These are phyloP conservation scores for Phrynosoma blainvillii DNA, from an alignment of 2,113 vertebrate species.

Conservation along the genomic window DNA sequence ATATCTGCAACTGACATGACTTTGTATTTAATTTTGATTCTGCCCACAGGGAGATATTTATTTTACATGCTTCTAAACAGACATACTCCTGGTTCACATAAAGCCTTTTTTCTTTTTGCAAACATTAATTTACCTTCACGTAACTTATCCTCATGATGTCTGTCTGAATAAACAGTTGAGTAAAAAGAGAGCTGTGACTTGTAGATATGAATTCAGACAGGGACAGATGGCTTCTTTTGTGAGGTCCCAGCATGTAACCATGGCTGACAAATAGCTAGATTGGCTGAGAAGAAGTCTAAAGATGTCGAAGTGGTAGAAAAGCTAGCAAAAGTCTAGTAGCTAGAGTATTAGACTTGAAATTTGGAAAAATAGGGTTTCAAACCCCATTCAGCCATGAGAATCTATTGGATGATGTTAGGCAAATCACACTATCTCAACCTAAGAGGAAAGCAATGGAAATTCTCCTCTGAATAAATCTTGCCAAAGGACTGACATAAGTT, in stretches of 20 bases:
- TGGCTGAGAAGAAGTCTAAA: neutral
- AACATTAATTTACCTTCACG: conserved; percentile 1
- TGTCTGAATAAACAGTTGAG: neutral
- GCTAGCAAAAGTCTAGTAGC: neutral
- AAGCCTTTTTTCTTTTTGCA: neutral
- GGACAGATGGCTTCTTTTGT: neutral
- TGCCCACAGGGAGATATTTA: conserved; percentile 9
- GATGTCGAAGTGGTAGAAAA: neutral
- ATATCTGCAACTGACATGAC: neutral
- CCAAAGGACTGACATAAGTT: too few relatives aligned
- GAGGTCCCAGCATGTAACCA: neutral
- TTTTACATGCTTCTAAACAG: conserved; percentile 19
- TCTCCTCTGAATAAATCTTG: too few relatives aligned
- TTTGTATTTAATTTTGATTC: conserved; percentile 13
- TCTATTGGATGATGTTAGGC: too few relatives aligned
- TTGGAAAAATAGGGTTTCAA: neutral
- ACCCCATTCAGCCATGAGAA: too few relatives aligned
- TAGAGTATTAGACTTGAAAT: neutral
- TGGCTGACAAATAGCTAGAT: neutral
- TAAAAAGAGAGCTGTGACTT: neutral
- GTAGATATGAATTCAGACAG: neutral
- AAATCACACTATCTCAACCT: too few relatives aligned
- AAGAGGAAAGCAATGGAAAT: too few relatives aligned
- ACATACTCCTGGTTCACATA: neutral
- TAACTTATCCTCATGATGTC: neutral